phyloP scores from a whole-genome alignment of 2,888 invertebrate species.

The Noctua pronuba region DNA sequence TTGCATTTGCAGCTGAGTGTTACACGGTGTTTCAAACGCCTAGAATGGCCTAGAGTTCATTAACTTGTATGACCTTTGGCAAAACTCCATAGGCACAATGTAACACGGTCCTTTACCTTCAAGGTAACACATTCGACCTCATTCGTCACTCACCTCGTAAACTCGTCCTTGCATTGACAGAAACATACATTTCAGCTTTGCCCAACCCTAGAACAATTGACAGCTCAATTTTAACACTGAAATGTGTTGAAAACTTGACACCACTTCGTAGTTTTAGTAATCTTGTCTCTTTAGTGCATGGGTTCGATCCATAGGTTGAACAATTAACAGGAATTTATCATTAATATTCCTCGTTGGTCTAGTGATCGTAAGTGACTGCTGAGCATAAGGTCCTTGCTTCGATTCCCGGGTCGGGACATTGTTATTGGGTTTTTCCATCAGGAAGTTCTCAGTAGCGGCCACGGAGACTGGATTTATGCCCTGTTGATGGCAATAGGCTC shows the following conservation, averaged over 20 bases:
- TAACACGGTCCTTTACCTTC: slow-evolving; percentile 33
- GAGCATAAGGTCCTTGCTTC: too few species aligned
- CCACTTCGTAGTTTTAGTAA: neutral
- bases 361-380: neutral
- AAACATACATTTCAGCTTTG: slow-evolving; percentile 31
- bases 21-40: neutral
- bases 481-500: too few species aligned
- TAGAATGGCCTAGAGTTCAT: slow-evolving; percentile 18
- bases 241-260: slow-evolving; percentile 16
- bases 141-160: slow-evolving; percentile 26
- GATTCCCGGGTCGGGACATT: too few species aligned
- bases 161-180: slow-evolving; percentile 34
- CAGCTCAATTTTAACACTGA: slow-evolving; percentile 10
- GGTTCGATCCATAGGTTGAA: too few species aligned
- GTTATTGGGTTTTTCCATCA: too few species aligned
- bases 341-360: neutral
- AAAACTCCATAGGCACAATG: slow-evolving; percentile 35
- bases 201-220: slow-evolving; percentile 14
- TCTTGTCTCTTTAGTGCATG: neutral
- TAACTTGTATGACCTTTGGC: slow-evolving; percentile 33
- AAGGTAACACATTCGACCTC: slow-evolving; percentile 28
- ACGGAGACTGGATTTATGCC: too few species aligned
- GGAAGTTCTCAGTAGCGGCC: too few species aligned
- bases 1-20: neutral
- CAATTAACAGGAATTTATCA: neutral